Percentiles rank a stretch among this genome's conserved stretches.
phyloP scores from a whole-genome alignment of 2,888 invertebrate genomes.

The Slavum lentiscoides region DNA sequence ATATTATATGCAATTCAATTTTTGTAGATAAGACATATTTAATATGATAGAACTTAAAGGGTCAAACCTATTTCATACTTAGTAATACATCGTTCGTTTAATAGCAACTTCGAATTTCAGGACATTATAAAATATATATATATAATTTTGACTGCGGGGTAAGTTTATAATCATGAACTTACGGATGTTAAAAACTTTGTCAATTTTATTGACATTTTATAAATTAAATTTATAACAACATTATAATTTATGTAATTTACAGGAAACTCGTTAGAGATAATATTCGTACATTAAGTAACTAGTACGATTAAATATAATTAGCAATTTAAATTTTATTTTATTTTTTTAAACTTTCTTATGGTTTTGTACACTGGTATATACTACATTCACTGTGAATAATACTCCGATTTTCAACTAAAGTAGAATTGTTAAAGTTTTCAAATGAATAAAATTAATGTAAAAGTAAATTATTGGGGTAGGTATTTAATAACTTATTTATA shows the following conservation, averaged over 20 bases:
- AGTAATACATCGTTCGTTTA: conserved; percentile 9
- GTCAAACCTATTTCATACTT: conserved; percentile 8
- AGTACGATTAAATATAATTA: conserved; percentile 7
- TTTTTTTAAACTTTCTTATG: neutral
- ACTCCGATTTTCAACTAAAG: neutral
- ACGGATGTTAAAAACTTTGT: conserved; percentile 48
- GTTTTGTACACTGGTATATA: too few species aligned
- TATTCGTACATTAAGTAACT: conserved; percentile 10
- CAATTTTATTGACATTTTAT: conserved; percentile 30
- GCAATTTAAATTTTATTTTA: neutral
- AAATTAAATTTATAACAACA: conserved; percentile 25
- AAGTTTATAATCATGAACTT: conserved; percentile 45
- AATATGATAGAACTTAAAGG: neutral
- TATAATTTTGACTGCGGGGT: neutral
- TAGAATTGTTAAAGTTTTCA: neutral
- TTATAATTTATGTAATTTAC: conserved; percentile 35
- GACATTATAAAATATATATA: neutral
- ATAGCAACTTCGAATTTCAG: neutral
- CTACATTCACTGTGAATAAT: too few species aligned
- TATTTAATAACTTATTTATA: neutral
- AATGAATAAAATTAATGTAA: neutral
- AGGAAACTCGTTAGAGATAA: conserved; percentile 31
- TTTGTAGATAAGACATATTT: neutral
- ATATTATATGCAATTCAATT: neutral
- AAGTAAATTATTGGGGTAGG: neutral